phyloP scores from a whole-genome alignment of 2,113 vertebrate species.

The Sturnus vulgaris region DNA sequence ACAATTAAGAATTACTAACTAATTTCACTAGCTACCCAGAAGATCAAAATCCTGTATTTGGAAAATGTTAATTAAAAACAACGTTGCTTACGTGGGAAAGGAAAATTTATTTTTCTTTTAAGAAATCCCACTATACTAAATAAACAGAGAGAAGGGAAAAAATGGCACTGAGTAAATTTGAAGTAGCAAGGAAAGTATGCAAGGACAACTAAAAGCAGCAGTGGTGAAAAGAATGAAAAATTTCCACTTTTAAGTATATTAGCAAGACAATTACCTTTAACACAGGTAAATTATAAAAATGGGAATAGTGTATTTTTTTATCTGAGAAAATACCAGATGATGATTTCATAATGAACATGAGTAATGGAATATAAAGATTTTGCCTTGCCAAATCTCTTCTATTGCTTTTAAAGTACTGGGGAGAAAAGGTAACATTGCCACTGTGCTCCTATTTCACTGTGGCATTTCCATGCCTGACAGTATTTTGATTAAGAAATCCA shows the following conservation, averaged over 20 bases:
- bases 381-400: not conserved
- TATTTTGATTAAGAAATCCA: not conserved
- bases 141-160: not conserved
- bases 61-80: not conserved
- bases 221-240: not conserved
- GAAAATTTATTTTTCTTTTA: not conserved
- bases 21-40: not conserved
- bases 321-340: not conserved
- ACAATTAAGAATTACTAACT: not conserved
- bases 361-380: not conserved
- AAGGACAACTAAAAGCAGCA: not conserved
- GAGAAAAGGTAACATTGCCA: not conserved
- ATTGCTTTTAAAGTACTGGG: not conserved
- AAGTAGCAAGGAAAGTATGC: not conserved
- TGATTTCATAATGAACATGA: not conserved
- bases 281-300: not conserved
- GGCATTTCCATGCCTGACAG: not conserved
- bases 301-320: not conserved
- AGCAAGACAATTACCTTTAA: not conserved
- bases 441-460: not conserved
- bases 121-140: not conserved
- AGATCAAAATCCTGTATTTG: not conserved
- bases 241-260: not conserved
- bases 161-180: not conserved
- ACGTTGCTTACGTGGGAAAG: not conserved